Evolutionary conservation across 2,888 invertebrate species (phyloP), one percentile per base, ranked within the genome.

Genomic region (Patella pellucida): DNA sequence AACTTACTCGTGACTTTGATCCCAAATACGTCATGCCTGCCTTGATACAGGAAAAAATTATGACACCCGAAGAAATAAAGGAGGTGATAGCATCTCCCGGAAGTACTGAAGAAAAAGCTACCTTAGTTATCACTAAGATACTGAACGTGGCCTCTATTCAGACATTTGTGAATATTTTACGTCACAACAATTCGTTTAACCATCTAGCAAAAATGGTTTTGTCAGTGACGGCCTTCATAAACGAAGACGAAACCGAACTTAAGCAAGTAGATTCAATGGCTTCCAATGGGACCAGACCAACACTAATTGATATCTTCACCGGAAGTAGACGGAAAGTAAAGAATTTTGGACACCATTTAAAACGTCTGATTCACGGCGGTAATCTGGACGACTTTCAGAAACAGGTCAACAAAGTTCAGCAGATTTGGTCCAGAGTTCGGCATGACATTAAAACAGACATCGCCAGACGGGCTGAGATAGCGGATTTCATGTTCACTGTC

Each of bases 241-340:
- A 62, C 62, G 62, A 19, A 14, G 62, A 23, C 11, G 23, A 62
- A 19, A 23, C 11, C 14, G 19, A 62, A 62, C 14, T 23, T 23
- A 23, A 19, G 23, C 19, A 23, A 23, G 62, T 62, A 15, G 19
- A 11, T 3, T 62, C 62, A 62, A 41, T 41, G 41, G 41, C 41
- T 41, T 41, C 41, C 41, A 41, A 41, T 41, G 41, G 41, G 9
- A 41, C 7, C 41, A 19, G 23, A 23, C 62, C 19, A 23, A 9
- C 4, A 11, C 62, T 23, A 9, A 23, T 62, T 19, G 23, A 62
- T 14, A 62, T 62, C 3, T 62, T 23, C 62, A 62, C 62, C 62
- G 62, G 62, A 62, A 62, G 62, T 62, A n/a, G 62, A 62, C 19
- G 23, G n/a, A 62, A 62, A 62, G 62, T 62, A 12, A 62, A 62